Base-by-base conservation (phyloP, 2,797 vertebrate genomes). In the Prunella strophiata region DNA sequence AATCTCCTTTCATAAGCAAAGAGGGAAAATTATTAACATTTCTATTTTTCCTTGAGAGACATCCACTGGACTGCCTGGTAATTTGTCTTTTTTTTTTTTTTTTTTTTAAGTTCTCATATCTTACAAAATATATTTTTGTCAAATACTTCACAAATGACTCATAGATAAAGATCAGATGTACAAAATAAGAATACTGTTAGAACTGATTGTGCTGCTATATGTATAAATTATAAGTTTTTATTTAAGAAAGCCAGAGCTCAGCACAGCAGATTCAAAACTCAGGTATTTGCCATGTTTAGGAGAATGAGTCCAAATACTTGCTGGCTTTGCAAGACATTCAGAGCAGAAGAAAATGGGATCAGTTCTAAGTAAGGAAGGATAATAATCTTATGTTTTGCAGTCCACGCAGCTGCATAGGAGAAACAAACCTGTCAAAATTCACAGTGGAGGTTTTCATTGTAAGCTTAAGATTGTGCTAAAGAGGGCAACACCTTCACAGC, bases 251-350 rank as follows among this genome's bases (percentile, higher is more conserved):
- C 7, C 63, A 76, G 29, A 84, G 36, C n/a, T n/a, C 19, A 73
- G 51, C 38, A 40, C 11, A 83, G 22, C 30, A 75, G 36, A 50
- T 74, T 82, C 51, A 81, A 96, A 68, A 75, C 50, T 72, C 38
- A 59, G 5, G 16, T 88, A 14, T 87, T 97, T 68, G 92, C 48
- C 86, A 74, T 70, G 30, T 94, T 93, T 83, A 97, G 96, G 82
- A 97, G 88, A 94, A 97, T 94, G 97, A 97, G 54, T 78, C 78
- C 87, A 72, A 82, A 29, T n/a, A 82, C 51, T 78, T 97, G 94
- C 27, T 97, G 97, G 96, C 74, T 97, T 86, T 97, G 96, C 83
- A 97, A 95, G 66, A 62, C 68, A 54, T 89, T 96, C 86, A 88
- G 91, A 94, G 51, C 89, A 77, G 88, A 92, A 76, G 91, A 95